Conservation (phyloP, 2,888 invertebrate genomes). For the Argynnis bischoffii region DNA sequence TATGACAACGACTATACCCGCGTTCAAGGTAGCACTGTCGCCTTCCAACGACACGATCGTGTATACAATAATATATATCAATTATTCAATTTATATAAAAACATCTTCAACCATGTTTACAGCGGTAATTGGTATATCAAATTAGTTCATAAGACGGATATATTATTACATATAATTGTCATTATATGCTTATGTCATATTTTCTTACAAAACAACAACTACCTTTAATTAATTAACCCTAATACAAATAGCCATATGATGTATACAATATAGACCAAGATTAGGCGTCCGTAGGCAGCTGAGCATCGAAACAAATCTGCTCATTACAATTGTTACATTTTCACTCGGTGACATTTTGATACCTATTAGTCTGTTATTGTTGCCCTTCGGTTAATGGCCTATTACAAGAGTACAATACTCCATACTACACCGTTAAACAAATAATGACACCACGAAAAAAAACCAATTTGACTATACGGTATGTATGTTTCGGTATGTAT, state of each 20-base stretch:
- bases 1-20: conserved; percentile 56
- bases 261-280: conserved; percentile 62
- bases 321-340: neutral
- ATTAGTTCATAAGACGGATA: conserved; percentile 81
- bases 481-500: too few species aligned
- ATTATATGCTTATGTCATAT: conserved; percentile 76
- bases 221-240: conserved; percentile 73
- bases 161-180: conserved; percentile 75
- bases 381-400: too few species aligned
- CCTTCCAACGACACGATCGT: conserved; percentile 66
- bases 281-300: conserved; percentile 62
- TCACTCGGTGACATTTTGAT: neutral
- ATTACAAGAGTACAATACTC: too few species aligned
- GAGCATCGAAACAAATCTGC: conserved; percentile 44
- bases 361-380: too few species aligned
- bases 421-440: too few species aligned
- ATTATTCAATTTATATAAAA: conserved; percentile 78
- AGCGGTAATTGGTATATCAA: conserved; percentile 64
- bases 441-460: too few species aligned
- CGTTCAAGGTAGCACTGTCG: conserved; percentile 52
- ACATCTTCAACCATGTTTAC: conserved; percentile 73
- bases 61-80: conserved; percentile 71
- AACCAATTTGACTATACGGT: neutral
- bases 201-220: conserved; percentile 81
- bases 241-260: conserved; percentile 64